Percentiles rank a stretch among this genome's conserved stretches.
Evolutionary conservation across 2,888 invertebrate species (phyloP).

Genomic region (Drosophila demipolita): DNA sequence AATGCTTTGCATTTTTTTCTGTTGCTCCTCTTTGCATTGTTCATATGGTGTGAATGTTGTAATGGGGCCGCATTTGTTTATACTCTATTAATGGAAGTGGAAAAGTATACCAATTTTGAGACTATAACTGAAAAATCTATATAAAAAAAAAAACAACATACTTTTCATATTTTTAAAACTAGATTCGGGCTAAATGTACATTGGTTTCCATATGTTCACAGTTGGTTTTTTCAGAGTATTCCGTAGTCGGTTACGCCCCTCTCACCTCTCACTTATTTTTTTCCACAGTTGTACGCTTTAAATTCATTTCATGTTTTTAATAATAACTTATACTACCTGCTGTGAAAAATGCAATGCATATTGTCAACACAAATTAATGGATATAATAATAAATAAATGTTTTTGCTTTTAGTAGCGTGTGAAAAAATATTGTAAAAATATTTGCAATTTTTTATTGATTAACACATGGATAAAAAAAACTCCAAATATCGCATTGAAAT

Average conservation of each 20-base stretch:
- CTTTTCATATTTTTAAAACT: neutral
- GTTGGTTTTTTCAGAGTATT: neutral
- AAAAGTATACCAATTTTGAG: neutral
- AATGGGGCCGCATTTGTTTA: neutral
- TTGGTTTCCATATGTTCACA: neutral
- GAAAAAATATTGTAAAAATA: neutral
- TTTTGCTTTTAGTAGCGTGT: neutral
- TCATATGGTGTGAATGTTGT: slow-evolving; percentile 9
- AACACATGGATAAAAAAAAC: neutral
- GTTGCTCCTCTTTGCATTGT: neutral
- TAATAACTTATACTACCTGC: slow-evolving; percentile 28
- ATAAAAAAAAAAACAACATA: too few species aligned
- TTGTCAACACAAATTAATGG: slow-evolving; percentile 10
- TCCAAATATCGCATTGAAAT: neutral
- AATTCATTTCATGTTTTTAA: slow-evolving; percentile 31
- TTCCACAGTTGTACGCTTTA: slow-evolving; percentile 2
- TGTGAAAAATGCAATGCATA: slow-evolving; percentile 21
- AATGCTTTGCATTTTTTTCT: slow-evolving; percentile 14
- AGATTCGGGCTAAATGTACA: neutral
- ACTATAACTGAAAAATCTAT: neutral
- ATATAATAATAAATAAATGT: slow-evolving; percentile 16
- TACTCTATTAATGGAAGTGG: neutral
- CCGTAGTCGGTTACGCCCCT: neutral
- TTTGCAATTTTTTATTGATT: neutral
- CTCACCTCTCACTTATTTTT: neutral